Conservation (phyloP, 1,140 invertebrate species). For the Gyrodactylus salaris region DNA sequence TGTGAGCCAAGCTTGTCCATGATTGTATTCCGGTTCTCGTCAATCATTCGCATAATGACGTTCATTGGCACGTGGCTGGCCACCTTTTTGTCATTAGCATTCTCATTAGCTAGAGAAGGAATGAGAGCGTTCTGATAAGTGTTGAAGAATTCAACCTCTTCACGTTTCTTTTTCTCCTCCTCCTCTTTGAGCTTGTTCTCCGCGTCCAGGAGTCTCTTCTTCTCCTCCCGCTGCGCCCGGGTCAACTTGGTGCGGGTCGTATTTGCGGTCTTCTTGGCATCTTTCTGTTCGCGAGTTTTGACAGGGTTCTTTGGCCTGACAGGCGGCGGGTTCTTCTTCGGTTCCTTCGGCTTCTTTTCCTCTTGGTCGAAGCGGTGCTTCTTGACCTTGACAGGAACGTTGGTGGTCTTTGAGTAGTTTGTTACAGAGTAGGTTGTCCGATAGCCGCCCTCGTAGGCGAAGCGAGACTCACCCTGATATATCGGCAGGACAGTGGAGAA, state of each 20-base stretch:
- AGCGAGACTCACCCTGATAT: background rate
- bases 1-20: background rate
- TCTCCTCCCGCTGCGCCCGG: background rate
- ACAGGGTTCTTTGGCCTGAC: background rate
- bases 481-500: background rate
- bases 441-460: too few relatives aligned
- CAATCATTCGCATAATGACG: background rate
- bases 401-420: background rate
- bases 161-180: background rate
- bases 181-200: background rate
- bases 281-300: background rate
- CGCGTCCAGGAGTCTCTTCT: background rate
- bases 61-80: background rate
- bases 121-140: background rate
- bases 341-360: background rate
- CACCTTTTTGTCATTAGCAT: background rate
- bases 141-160: background rate
- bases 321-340: background rate
- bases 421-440: too few relatives aligned
- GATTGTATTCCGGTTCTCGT: background rate
- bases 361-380: background rate
- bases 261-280: background rate
- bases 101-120: background rate
- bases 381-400: background rate
- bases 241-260: background rate